Evolutionary conservation across 2,888 invertebrate genomes (phyloP).

Genomic region (Sclerodermus sp.): DNA sequence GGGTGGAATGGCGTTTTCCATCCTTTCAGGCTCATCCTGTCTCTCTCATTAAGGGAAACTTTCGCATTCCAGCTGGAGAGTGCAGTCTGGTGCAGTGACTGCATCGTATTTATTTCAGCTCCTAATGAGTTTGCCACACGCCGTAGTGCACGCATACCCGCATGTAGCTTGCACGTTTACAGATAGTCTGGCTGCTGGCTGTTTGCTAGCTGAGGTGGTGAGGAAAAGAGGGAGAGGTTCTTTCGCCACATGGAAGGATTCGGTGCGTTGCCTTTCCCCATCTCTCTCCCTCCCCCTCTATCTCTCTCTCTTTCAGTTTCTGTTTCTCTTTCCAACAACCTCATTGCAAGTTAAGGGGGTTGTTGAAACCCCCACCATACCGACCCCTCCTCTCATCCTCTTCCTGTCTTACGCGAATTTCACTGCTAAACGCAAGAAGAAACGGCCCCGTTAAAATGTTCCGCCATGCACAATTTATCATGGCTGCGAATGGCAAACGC

Average conservation of each 20-base stretch:
- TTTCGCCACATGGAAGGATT: slow-evolving; percentile 33
- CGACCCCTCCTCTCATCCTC: slow-evolving; percentile 9
- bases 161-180: slow-evolving; percentile 15
- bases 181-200: background rate
- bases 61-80: slow-evolving; percentile 26
- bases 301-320: slow-evolving; percentile 10
- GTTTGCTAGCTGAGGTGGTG: slow-evolving; percentile 11
- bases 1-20: no score
- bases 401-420: slow-evolving; percentile 18
- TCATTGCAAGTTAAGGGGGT: slow-evolving; percentile 5
- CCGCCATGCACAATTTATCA: slow-evolving; percentile 50
- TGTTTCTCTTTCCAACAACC: slow-evolving; percentile 14
- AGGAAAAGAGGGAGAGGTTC: slow-evolving; percentile 15
- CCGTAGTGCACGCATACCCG: slow-evolving; percentile 21
- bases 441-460: slow-evolving; percentile 48
- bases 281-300: slow-evolving; percentile 1
- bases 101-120: slow-evolving; percentile 40
- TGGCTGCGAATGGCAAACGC: slow-evolving; percentile 40
- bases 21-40: background rate
- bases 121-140: slow-evolving; percentile 39
- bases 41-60: slow-evolving; percentile 41
- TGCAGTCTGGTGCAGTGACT: slow-evolving; percentile 18
- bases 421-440: slow-evolving; percentile 36
- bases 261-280: slow-evolving; percentile 11
- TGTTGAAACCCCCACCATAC: slow-evolving; percentile 1